phyloP scores from a whole-genome alignment of 2,888 invertebrate species.

The Chrysomela aeneicollis region DNA sequence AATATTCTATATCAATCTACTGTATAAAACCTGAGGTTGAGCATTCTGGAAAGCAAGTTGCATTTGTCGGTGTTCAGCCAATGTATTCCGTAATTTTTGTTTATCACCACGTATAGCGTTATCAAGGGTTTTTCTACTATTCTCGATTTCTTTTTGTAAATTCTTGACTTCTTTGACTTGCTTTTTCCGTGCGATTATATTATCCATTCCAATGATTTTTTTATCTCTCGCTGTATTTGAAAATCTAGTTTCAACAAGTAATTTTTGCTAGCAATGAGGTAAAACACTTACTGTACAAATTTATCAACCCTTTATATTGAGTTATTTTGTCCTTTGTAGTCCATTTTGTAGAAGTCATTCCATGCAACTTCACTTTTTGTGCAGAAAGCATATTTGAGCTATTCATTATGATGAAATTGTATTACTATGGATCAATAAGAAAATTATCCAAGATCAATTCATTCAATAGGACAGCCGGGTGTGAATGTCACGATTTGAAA shows the following conservation, averaged over 20 bases:
- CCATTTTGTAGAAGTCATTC: conserved; percentile 72
- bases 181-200: conserved; percentile 61
- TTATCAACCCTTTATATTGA: conserved; percentile 72
- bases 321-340: conserved; percentile 71
- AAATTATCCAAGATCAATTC: neutral
- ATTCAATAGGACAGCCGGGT: neutral
- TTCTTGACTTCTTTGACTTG: conserved; percentile 67
- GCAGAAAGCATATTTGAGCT: conserved; percentile 64
- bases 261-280: neutral
- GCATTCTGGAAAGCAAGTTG: conserved; percentile 66
- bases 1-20: neutral
- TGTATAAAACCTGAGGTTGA: conserved; percentile 53
- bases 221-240: conserved; percentile 66
- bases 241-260: neutral
- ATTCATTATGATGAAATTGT: conserved; percentile 39
- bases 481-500: neutral
- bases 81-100: conserved; percentile 66
- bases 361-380: conserved; percentile 68
- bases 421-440: neutral
- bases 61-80: conserved; percentile 67
- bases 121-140: conserved; percentile 66
- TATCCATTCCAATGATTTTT: conserved; percentile 68
- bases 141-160: conserved; percentile 66
- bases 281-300: conserved; percentile 68
- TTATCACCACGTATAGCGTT: conserved; percentile 69